phyloP scores from a whole-genome alignment of 2,797 vertebrate species.

The Lophotriccus pileatus region DNA sequence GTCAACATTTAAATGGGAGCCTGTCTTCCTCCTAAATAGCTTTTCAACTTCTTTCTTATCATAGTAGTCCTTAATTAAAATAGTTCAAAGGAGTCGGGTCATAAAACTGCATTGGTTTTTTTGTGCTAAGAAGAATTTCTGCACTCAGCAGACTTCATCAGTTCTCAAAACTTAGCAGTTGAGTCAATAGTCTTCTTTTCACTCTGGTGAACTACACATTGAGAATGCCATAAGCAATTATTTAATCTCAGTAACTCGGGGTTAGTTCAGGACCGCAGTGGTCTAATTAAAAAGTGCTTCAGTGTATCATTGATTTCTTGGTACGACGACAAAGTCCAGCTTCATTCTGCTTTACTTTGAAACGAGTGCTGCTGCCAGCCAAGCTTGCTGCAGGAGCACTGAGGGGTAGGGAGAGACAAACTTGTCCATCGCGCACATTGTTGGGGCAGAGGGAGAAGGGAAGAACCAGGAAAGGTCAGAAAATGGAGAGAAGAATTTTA shows the following conservation, averaged over 20 bases:
- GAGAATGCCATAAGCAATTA: constrained; percentile 27
- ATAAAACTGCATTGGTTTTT: constrained; percentile 31
- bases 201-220: not conserved
- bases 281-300: constrained; percentile 58
- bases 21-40: not conserved
- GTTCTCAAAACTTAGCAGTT: constrained; percentile 35
- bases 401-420: not conserved
- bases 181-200: constrained; percentile 55
- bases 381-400: not conserved
- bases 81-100: constrained; percentile 47
- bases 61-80: constrained; percentile 70
- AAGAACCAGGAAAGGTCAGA: not conserved
- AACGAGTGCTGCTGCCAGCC: not conserved
- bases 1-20: constrained; percentile 27
- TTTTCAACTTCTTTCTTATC: constrained; percentile 53
- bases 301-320: constrained; percentile 60
- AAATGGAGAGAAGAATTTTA: not conserved
- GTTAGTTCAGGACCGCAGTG: constrained; percentile 17
- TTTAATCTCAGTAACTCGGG: constrained; percentile 54
- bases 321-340: constrained; percentile 11
- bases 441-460: not conserved
- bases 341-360: not conserved
- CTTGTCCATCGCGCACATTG: rapidly evolving
- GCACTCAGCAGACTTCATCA: constrained; percentile 27
- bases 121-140: constrained; percentile 38